Evolutionary conservation across 2,888 invertebrate genomes (phyloP).

Genomic region (Epistrophe eligans): DNA sequence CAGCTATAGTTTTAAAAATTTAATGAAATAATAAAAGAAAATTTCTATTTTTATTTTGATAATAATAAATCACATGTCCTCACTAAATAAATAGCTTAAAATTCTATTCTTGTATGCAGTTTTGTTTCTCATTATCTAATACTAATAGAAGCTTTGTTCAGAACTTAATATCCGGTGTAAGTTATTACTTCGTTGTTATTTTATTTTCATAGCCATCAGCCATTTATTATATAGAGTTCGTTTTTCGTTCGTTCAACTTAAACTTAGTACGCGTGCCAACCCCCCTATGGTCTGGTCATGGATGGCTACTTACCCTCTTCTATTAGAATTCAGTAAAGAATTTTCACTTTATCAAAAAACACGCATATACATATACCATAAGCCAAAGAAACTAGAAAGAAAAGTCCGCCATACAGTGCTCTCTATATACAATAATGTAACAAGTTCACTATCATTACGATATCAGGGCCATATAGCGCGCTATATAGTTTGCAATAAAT

Average conservation of each 20-base stretch:
- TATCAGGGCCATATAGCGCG: slow-evolving; percentile 51
- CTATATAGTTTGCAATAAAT: slow-evolving; percentile 41
- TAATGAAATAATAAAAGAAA: too few species aligned
- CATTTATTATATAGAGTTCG: slow-evolving; percentile 32
- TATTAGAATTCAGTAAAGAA: slow-evolving; percentile 44
- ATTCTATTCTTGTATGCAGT: background rate
- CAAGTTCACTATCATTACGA: slow-evolving; percentile 51
- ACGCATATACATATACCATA: slow-evolving; percentile 26
- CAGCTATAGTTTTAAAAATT: too few species aligned
- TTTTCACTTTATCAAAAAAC: slow-evolving; percentile 56
- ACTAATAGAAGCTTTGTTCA: background rate
- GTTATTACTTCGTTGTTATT: background rate
- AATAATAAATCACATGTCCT: background rate
- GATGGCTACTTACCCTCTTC: slow-evolving; percentile 55
- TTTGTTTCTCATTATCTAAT: background rate
- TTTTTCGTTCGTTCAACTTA: slow-evolving; percentile 65
- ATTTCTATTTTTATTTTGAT: too few species aligned
- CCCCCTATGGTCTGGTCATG: slow-evolving; percentile 52
- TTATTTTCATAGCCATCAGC: background rate
- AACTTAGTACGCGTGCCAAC: slow-evolving; percentile 64
- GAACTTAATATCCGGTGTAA: background rate
- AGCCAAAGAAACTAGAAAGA: too few species aligned
- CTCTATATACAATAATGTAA: slow-evolving; percentile 21
- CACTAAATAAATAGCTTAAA: background rate
- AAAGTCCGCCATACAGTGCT: background rate